Conservation (phyloP, 2,113 vertebrate genomes). For the Pantherophis guttatus region DNA sequence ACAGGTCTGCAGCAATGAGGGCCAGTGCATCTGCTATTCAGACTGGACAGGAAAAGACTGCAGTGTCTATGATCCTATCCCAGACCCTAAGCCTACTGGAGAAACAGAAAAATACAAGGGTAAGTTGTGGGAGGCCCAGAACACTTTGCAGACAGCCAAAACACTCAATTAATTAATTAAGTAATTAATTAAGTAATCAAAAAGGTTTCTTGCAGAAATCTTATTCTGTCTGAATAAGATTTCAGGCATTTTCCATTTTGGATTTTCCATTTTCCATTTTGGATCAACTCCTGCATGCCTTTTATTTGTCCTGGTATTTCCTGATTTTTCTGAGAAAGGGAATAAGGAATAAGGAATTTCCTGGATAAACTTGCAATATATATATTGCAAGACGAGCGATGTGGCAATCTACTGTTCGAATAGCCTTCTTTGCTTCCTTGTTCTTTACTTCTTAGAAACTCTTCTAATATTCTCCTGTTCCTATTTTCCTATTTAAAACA, state of each 20-base stretch:
- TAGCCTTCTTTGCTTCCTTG: not conserved
- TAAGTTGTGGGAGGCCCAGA: slow-evolving; percentile 48
- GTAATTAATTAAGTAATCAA: not conserved
- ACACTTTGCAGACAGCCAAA: not conserved
- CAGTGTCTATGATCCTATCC: slow-evolving; percentile 89
- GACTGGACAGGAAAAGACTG: slow-evolving; percentile 96
- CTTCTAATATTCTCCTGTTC: not conserved
- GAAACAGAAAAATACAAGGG: slow-evolving; percentile 86
- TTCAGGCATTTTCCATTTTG: not conserved
- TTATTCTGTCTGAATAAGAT: not conserved
- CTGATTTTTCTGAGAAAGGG: not conserved
- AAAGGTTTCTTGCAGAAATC: not conserved
- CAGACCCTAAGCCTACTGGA: slow-evolving; percentile 76
- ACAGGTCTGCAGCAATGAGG: slow-evolving; percentile 92
- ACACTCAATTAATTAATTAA: not conserved
- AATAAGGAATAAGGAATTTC: not conserved
- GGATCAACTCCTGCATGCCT: not conserved
- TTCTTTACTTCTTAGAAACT: not conserved
- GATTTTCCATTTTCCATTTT: no score
- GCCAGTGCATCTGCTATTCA: slow-evolving; percentile 90
- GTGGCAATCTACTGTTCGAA: not conserved
- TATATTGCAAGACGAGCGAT: not conserved
- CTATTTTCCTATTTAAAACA: not conserved
- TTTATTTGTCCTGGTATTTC: not conserved
- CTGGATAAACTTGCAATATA: not conserved